These are phyloP conservation scores for Pristionchus mayeri DNA, from an alignment of 2,888 invertebrate species.

Conservation along the genomic window DNA sequence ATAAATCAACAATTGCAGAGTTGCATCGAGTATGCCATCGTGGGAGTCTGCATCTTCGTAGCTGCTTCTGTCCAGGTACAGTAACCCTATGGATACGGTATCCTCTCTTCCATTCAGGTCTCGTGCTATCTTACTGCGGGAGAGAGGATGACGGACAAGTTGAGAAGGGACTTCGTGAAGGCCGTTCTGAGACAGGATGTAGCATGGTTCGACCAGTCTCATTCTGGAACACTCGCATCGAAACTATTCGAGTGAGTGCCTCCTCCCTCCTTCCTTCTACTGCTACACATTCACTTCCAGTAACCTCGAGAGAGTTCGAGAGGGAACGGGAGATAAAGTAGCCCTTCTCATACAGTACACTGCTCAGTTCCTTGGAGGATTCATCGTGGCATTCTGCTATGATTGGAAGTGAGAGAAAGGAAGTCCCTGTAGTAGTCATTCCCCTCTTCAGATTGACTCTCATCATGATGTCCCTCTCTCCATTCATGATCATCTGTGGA, in stretches of 20 bases:
- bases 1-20: constrained; percentile 46
- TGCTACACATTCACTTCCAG: constrained; percentile 50
- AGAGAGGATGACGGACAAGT: constrained; percentile 78
- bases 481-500: constrained; percentile 69
- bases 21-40: constrained; percentile 64
- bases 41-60: constrained; percentile 62
- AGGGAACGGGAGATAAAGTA: constrained; percentile 72
- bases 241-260: constrained; percentile 49
- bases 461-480: constrained; percentile 75
- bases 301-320: constrained; percentile 69
- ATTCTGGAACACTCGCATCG: constrained; percentile 46
- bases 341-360: constrained; percentile 62
- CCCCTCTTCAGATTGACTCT: constrained; percentile 67
- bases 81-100: neutral
- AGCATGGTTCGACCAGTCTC: constrained; percentile 45
- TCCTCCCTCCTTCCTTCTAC: neutral
- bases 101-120: constrained; percentile 69
- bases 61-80: constrained; percentile 65
- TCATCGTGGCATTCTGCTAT: constrained; percentile 63
- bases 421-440: constrained; percentile 55
- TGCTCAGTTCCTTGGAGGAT: constrained; percentile 64
- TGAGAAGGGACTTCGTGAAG: constrained; percentile 78
- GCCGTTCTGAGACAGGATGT: constrained; percentile 46
- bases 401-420: constrained; percentile 38
- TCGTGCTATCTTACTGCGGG: constrained; percentile 77